Conservation (phyloP, 92 coral and sea anemone genomes). For the Muricea muricata region DNA sequence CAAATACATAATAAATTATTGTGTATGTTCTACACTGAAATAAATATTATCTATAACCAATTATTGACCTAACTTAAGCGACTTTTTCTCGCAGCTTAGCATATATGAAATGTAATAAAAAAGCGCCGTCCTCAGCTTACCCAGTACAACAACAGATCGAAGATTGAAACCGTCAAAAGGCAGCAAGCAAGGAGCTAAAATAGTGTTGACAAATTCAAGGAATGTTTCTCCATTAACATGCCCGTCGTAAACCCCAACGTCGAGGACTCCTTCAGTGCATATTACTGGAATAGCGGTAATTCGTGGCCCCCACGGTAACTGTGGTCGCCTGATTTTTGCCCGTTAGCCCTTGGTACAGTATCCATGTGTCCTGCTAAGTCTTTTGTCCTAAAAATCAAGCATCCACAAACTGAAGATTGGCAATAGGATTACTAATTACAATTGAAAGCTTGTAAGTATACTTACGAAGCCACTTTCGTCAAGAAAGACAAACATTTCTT, state of each 20-base stretch:
- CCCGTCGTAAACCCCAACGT: conserved; percentile 56
- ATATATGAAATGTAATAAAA: too few species aligned
- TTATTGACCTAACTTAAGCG: too few species aligned
- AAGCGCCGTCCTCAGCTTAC: too few species aligned
- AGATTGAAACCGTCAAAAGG: conserved; percentile 66
- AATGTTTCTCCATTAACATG: conserved; percentile 30
- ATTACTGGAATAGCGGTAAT: conserved; percentile 66
- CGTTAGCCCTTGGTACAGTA: conserved; percentile 53
- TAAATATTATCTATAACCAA: too few species aligned
- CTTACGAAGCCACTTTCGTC: conserved; percentile 58
- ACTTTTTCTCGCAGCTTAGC: too few species aligned
- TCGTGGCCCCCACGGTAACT: conserved; percentile 63
- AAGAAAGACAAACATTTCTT: conserved; percentile 42
- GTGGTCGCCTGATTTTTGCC: conserved; percentile 38
- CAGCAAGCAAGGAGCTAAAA: conserved; percentile 59
- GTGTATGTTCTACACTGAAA: too few species aligned
- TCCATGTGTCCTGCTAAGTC: conserved; percentile 35
- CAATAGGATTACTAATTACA: too few species aligned
- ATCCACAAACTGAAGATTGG: too few species aligned
- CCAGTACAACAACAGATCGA: conserved; percentile 68
- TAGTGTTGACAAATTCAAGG: conserved; percentile 52
- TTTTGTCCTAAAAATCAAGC: conserved; percentile 1
- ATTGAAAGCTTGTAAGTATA: not conserved
- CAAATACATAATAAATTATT: too few species aligned
- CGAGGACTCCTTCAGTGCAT: conserved; percentile 65